A percentile compares a stretch with the other conserved stretches of the same genome.
These are phyloP conservation scores for Bubo bubo DNA, from an alignment of 2,113 vertebrate genomes.

Conservation along the genomic window DNA sequence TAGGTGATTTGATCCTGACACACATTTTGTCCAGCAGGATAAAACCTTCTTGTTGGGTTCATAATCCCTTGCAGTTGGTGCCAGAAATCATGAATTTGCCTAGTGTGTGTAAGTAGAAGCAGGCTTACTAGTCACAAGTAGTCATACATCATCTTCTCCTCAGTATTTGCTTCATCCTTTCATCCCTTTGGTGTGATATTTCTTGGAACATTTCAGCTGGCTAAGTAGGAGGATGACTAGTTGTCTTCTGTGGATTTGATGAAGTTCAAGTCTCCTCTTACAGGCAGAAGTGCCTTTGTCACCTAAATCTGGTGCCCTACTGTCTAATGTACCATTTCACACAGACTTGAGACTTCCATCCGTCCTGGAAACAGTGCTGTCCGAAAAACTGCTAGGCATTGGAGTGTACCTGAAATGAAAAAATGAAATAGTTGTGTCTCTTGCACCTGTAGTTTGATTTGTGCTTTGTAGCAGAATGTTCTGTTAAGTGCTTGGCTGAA, in stretches of 20 bases:
- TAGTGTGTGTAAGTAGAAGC: not conserved
- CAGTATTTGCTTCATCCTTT: not conserved
- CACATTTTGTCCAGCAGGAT: not conserved
- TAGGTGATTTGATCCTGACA: not conserved
- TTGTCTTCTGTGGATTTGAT: not conserved
- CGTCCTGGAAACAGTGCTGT: not conserved
- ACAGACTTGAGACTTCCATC: not conserved
- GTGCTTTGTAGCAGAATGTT: not conserved
- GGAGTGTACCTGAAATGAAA: not conserved
- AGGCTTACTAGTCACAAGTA: not conserved
- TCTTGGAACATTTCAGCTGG: not conserved
- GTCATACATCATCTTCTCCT: not conserved
- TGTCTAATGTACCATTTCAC: not conserved
- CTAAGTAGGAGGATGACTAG: not conserved
- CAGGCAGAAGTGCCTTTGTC: not conserved
- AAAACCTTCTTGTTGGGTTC: not conserved
- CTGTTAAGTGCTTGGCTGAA: not conserved
- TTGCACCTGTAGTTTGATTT: not conserved
- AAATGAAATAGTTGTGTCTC: fast-evolving
- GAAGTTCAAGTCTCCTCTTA: not conserved
- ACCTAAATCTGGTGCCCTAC: not conserved
- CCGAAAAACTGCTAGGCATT: no score
- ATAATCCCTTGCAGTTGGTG: not conserved
- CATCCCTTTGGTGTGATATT: not conserved
- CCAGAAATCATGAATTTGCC: not conserved